Base-by-base conservation (phyloP, 1,140 invertebrate species). In the Ladona fulva region DNA sequence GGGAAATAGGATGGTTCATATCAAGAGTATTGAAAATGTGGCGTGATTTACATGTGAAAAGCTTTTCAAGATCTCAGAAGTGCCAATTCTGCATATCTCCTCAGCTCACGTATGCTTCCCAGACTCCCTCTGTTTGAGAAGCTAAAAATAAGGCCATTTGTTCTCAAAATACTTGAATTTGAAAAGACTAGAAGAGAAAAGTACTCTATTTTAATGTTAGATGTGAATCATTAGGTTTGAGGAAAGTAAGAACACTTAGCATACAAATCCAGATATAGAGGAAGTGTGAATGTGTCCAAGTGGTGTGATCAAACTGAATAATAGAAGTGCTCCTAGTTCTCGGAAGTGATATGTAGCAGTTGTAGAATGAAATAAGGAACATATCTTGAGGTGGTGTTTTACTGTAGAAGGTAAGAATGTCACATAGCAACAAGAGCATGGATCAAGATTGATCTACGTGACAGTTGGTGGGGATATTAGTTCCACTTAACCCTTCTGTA, bases 201-300 rank as follows among this genome's bases (percentile, higher is more conserved):
- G 52, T 66, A 66, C 52, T 66, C 52, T 66, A 66, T 66, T 66
- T 66, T 66, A 66, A 66, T 66, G 52, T 66, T 66, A 66, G 52
- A 12, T 5, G 14, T 66, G 52, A 66, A 66, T 66, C 5, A 66
- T 37, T 66, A 66, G 52, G 52, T 22, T 66, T 19, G n/a, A 66
- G 52, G 52, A 37, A 37, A 37, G 8, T 37, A 66, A 19, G 52
- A 22, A 66, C 52, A 66, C 52, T 66, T 66, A 66, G 52, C 14
- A 66, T 66, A 66, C 14, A 66, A 66, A 66, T 37, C 29, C 8
- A 37, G 8, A 8, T 37, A 5, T 37, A 37, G 29, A 37, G 29
- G 29, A 37, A 37, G 29, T 8, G 29, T 37, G 29, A 37, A 37
- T 37, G 29, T 37, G 29, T 37, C 29, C 29, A 37, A 37, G 29